A percentile compares a stretch with the other conserved stretches of the same genome.
phyloP scores from a whole-genome alignment of 2,113 vertebrate species.

The Columbina picui region DNA sequence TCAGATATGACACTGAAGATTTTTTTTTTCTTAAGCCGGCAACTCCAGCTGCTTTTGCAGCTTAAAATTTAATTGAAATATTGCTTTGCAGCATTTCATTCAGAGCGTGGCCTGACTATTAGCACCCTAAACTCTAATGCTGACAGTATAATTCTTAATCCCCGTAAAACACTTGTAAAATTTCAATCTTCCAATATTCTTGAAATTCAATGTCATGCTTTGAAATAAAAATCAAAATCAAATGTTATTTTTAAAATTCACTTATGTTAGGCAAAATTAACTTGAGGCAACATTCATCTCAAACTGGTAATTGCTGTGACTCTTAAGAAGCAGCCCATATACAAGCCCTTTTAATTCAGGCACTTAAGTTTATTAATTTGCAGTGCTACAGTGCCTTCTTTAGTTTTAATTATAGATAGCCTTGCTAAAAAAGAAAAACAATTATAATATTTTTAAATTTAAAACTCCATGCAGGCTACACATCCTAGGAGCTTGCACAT shows the following conservation, averaged over 20 bases:
- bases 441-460: neutral
- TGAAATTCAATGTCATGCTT: neutral
- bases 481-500: neutral
- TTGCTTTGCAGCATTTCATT: conserved; percentile 30
- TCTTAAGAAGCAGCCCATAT: neutral
- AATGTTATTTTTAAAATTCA: neutral
- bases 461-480: neutral
- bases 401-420: neutral
- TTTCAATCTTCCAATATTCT: neutral
- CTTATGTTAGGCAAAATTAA: conserved; percentile 16
- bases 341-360: conserved; percentile 16
- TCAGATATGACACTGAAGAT: neutral
- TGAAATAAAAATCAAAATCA: neutral
- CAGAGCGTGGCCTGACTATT: neutral
- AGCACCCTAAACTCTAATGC: neutral
- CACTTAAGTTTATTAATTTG: conserved; percentile 35
- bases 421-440: neutral
- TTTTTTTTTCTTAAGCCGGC: neutral
- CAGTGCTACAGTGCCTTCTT: neutral
- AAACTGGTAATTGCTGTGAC: neutral
- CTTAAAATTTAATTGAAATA: neutral
- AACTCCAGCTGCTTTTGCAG: neutral
- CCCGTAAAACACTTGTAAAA: neutral
- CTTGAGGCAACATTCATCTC: neutral
- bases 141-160: neutral